These are phyloP conservation scores for zebrafish (Danio rerio) DNA, from an alignment of 2,113 vertebrate species.

Conservation along the genomic window GRCz12tu NC_133185.1:24526501-24527000, in stretches of 20 bases:
- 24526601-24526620: neutral
- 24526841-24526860: slow-evolving; percentile 35
- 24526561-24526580: slow-evolving; percentile 7
- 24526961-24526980: slow-evolving; percentile 39
- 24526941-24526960: slow-evolving; percentile 41
- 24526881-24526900: slow-evolving; percentile 43
- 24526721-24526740: neutral
- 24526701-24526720: neutral
- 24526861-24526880: slow-evolving; percentile 33
- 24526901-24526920: slow-evolving; percentile 49
- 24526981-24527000: slow-evolving; percentile 5
- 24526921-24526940: slow-evolving; percentile 48
- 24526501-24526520: neutral
- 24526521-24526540: neutral
- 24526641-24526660: slow-evolving; percentile 43
- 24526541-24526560: neutral
- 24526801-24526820: slow-evolving; percentile 26
- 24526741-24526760: neutral
- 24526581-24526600: slow-evolving; percentile 39
- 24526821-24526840: slow-evolving; percentile 34
- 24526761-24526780: neutral
- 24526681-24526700: neutral
- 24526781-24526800: slow-evolving; percentile 35
- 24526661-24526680: slow-evolving; percentile 30
- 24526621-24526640: slow-evolving; percentile 24